These are phyloP conservation scores for Agrilus mali DNA, from an alignment of 2,888 invertebrate species.

Conservation along the genomic window DNA sequence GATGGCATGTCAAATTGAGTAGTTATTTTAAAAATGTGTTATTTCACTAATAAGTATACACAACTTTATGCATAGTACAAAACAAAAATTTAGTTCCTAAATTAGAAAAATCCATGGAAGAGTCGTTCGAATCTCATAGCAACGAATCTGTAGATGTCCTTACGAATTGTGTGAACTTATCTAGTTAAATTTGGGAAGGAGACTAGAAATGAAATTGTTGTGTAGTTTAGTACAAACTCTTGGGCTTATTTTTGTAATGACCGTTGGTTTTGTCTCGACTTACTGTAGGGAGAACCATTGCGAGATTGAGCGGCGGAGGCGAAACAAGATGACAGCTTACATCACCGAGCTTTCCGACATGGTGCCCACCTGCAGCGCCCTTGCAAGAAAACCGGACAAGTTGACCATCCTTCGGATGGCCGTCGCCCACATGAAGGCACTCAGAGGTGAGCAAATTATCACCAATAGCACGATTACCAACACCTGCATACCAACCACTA, in stretches of 20 bases:
- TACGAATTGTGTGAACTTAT: too few relatives aligned
- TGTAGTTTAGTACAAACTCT: too few relatives aligned
- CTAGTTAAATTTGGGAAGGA: too few relatives aligned
- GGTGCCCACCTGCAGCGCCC: constrained; percentile 97
- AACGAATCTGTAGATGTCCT: too few relatives aligned
- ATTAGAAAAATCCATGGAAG: too few relatives aligned
- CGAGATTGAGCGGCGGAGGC: constrained; percentile 93
- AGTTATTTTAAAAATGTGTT: too few relatives aligned
- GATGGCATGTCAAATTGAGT: too few relatives aligned
- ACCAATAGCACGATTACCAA: neutral
- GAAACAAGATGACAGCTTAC: constrained; percentile 99
- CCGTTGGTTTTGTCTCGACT: constrained; percentile 29
- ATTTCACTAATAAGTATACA: too few relatives aligned
- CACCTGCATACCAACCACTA: neutral
- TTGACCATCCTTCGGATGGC: constrained; percentile 98
- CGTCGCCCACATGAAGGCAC: constrained; percentile 97
- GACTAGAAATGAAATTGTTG: too few relatives aligned
- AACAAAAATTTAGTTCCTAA: too few relatives aligned
- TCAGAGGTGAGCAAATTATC: constrained; percentile 58
- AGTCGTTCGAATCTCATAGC: too few relatives aligned
- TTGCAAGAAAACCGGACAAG: constrained; percentile 98
- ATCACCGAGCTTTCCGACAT: constrained; percentile 99
- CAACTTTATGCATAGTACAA: too few relatives aligned
- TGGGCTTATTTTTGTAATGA: constrained; percentile 21
- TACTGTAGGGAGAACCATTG: constrained; percentile 93